phyloP scores from a whole-genome alignment of 2,797 vertebrate species.

The Bovichtus diacanthus region DNA sequence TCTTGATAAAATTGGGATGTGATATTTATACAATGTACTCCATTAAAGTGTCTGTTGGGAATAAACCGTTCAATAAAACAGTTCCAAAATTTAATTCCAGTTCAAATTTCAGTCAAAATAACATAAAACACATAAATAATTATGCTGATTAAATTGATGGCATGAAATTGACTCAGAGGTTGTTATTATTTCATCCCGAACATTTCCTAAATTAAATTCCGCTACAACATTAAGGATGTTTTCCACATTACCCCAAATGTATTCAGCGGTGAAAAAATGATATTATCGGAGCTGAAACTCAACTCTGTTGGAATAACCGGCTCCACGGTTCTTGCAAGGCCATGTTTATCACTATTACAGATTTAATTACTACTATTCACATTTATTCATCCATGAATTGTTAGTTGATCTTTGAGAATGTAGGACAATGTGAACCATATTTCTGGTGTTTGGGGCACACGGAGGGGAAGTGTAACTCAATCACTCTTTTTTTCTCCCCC shows the following conservation, averaged over 20 bases:
- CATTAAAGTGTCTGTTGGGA: neutral
- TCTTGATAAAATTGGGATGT: slow-evolving; percentile 5
- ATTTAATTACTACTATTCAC: slow-evolving; percentile 83
- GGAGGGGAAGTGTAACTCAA: slow-evolving; percentile 83
- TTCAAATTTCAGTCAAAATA: slow-evolving; percentile 36
- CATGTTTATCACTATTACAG: slow-evolving; percentile 81
- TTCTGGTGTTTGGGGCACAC: slow-evolving; percentile 80
- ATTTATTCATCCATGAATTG: slow-evolving; percentile 85
- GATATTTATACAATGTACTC: slow-evolving; percentile 2
- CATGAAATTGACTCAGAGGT: slow-evolving; percentile 51
- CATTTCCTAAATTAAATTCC: slow-evolving; percentile 65
- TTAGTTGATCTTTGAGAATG: slow-evolving; percentile 83
- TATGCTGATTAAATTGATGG: slow-evolving; percentile 50
- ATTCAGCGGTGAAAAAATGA: slow-evolving; percentile 59
- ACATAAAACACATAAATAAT: slow-evolving; percentile 43
- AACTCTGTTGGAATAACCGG: slow-evolving; percentile 72
- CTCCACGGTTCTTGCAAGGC: slow-evolving; percentile 73
- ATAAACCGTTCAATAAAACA: slow-evolving; percentile 2
- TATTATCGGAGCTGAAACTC: slow-evolving; percentile 72
- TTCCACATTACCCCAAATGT: slow-evolving; percentile 69
- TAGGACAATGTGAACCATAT: slow-evolving; percentile 82
- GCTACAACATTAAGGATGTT: slow-evolving; percentile 65
- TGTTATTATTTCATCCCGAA: slow-evolving; percentile 52
- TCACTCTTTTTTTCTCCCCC: slow-evolving; percentile 67
- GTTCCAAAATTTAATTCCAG: slow-evolving; percentile 20